These are phyloP conservation scores for Lasiurus cinereus DNA, from an alignment of 2,113 vertebrate genomes.

Conservation along the genomic window DNA sequence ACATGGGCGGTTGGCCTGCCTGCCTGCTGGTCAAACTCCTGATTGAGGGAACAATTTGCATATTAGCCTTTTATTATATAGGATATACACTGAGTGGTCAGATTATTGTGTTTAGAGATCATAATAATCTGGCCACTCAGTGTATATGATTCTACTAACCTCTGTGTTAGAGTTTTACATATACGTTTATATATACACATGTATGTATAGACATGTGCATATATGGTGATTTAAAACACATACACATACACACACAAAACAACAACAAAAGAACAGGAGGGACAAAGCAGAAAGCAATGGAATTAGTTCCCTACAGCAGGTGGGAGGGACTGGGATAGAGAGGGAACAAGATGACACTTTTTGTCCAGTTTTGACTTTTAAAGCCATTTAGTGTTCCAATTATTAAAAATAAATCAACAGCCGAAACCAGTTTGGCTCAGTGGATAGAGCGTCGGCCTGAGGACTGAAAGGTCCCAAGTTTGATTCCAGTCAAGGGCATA, in stretches of 20 bases:
- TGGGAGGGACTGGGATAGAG: accelerated
- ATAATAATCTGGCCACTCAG: no score
- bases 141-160: background rate
- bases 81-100: no score
- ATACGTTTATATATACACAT: background rate
- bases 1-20: no score
- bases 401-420: background rate
- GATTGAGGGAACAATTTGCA: no score
- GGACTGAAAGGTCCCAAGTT: no score
- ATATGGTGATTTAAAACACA: background rate
- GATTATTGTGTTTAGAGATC: no score
- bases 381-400: background rate
- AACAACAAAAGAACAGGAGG: background rate
- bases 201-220: background rate
- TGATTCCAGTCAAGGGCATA: no score
- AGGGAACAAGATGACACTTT: background rate
- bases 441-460: no score
- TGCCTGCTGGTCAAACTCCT: no score
- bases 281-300: background rate
- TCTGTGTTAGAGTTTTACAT: background rate
- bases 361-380: background rate
- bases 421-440: no score
- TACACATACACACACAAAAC: no score
- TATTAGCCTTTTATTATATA: no score
- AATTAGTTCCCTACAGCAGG: background rate